A percentile compares a stretch with the other conserved stretches of the same genome.
Evolutionary conservation across 2,888 invertebrate genomes (phyloP).

Genomic region (Scotopteryx bipunctaria): DNA sequence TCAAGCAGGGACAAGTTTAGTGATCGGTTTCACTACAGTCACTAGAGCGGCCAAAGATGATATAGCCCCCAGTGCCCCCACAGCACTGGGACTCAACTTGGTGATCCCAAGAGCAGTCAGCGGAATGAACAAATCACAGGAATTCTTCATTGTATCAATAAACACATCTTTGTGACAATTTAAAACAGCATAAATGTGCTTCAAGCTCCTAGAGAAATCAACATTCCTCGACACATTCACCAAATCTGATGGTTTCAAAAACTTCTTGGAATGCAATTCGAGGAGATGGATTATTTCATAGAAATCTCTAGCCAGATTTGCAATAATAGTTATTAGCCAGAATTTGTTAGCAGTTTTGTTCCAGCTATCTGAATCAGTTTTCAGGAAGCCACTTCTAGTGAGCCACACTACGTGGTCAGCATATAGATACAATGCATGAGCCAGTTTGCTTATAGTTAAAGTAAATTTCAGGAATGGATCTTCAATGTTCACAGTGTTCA

Average conservation of each 20-base stretch:
- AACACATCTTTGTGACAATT: slow-evolving; percentile 85
- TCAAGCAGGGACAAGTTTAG: slow-evolving; percentile 87
- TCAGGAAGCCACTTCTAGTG: slow-evolving; percentile 87
- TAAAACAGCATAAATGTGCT: slow-evolving; percentile 57
- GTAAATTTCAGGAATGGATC: slow-evolving; percentile 88
- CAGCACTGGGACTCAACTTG: slow-evolving; percentile 88
- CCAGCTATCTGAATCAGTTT: slow-evolving; percentile 90
- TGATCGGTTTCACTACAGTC: slow-evolving; percentile 89
- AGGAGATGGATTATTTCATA: slow-evolving; percentile 90
- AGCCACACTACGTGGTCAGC: slow-evolving; percentile 95
- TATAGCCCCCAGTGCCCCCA: slow-evolving; percentile 90
- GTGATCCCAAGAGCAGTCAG: slow-evolving; percentile 91
- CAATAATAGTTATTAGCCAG: slow-evolving; percentile 92
- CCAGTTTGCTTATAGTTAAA: slow-evolving; percentile 90
- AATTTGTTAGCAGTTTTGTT: slow-evolving; percentile 88
- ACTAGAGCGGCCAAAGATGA: slow-evolving; percentile 92
- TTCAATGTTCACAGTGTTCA: slow-evolving; percentile 88
- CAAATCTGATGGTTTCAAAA: slow-evolving; percentile 71
- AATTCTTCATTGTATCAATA: slow-evolving; percentile 93
- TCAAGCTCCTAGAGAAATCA: slow-evolving; percentile 52
- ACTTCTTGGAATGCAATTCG: slow-evolving; percentile 70
- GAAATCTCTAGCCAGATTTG: slow-evolving; percentile 92
- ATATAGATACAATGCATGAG: slow-evolving; percentile 90
- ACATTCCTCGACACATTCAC: slow-evolving; percentile 56
- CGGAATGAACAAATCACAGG: slow-evolving; percentile 94